These are phyloP conservation scores for Oscheius sp. DNA, from an alignment of 2,888 invertebrate species.

Conservation along the genomic window DNA sequence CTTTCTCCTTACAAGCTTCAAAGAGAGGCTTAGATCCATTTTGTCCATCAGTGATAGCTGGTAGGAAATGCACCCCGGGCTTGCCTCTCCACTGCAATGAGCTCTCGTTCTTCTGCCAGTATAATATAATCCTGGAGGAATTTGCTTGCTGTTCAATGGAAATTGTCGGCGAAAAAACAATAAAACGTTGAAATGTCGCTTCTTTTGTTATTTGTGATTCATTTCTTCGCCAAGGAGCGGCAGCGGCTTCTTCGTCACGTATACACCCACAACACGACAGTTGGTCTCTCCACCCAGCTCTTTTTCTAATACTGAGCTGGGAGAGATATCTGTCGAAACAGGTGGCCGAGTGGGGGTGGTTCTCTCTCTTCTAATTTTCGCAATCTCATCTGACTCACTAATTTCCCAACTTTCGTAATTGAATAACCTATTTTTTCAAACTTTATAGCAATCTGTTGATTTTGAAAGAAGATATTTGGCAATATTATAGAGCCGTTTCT, in stretches of 20 bases:
- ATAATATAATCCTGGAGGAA: constrained; percentile 15
- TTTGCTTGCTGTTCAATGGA: constrained; percentile 30
- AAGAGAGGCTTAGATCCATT: constrained; percentile 26
- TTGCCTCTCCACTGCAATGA: constrained; percentile 13
- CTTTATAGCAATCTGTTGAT: no score
- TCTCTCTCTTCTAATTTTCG: no score
- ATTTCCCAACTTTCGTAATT: no score
- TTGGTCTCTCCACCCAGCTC: no score
- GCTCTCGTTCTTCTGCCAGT: constrained; percentile 25
- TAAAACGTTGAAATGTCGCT: neutral
- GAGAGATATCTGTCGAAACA: no score
- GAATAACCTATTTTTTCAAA: no score
- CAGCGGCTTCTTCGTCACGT: neutral
- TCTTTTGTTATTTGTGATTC: neutral
- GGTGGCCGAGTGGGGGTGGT: no score
- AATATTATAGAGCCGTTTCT: no score
- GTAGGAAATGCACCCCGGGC: constrained; percentile 4
- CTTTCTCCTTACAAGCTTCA: neutral
- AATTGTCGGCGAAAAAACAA: constrained; percentile 2
- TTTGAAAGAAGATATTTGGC: no score
- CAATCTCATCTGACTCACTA: no score
- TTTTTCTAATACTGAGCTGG: no score
- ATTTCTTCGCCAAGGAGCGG: neutral
- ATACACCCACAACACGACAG: no score
- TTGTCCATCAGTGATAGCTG: constrained; percentile 24